Conservation (phyloP, 1,140 invertebrate species). For the Heterodera schachtii region DNA sequence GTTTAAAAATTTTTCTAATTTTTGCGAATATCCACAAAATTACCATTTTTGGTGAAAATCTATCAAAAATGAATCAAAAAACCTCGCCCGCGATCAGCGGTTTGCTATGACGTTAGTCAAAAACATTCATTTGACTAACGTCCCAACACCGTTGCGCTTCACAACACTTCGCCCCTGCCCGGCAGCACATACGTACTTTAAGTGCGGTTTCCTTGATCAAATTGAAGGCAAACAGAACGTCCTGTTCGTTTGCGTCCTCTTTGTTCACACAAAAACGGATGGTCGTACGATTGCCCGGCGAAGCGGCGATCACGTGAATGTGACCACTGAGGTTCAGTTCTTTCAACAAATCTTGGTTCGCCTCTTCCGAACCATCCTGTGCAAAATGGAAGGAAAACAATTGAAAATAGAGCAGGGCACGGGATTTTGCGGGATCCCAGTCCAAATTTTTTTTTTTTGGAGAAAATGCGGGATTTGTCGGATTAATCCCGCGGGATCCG, state of each 20-base stretch:
- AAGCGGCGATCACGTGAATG: conserved; percentile 61
- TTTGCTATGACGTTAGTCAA: too few species aligned
- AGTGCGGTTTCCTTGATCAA: conserved; percentile 57
- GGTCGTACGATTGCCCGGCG: conserved; percentile 61
- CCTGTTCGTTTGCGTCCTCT: conserved; percentile 75
- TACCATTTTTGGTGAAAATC: too few species aligned
- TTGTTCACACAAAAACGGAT: conserved; percentile 94
- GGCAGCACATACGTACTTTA: conserved; percentile 17
- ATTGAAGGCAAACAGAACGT: conserved; percentile 61
- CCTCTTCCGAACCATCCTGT: conserved; percentile 75
- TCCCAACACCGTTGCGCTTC: too few species aligned
- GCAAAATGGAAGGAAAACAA: conserved; percentile 43
- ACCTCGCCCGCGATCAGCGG: too few species aligned
- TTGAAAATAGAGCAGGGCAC: too few species aligned
- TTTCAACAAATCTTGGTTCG: conserved; percentile 90
- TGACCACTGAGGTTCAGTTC: conserved; percentile 88
- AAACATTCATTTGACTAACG: too few species aligned
- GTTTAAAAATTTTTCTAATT: too few species aligned
- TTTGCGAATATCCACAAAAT: too few species aligned
- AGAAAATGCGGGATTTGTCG: too few species aligned
- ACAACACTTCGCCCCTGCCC: too few species aligned
- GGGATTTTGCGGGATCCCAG: background rate
- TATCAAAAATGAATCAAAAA: too few species aligned
- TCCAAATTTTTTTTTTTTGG: background rate
- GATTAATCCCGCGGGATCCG: too few species aligned